Percentiles rank a stretch among this genome's conserved stretches.
phyloP scores from a whole-genome alignment of 2,113 vertebrate genomes.

The Corythaeola cristata region DNA sequence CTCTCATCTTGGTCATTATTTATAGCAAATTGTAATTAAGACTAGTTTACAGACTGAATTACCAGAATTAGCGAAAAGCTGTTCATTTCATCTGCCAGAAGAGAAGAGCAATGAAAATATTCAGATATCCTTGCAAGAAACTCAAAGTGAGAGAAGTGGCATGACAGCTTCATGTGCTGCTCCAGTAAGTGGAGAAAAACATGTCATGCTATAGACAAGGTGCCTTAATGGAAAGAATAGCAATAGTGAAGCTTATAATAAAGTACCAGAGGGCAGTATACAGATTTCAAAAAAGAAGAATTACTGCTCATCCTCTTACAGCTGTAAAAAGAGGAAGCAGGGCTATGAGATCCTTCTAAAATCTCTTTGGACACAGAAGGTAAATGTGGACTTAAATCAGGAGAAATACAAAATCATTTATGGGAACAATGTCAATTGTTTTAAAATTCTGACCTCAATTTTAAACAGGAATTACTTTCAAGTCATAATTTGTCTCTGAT shows the following conservation, averaged over 20 bases:
- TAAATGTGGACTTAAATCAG: background rate
- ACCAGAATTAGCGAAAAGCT: background rate
- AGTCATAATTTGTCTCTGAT: background rate
- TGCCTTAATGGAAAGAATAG: background rate
- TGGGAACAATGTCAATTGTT: background rate
- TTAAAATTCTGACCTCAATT: background rate
- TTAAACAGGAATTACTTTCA: background rate
- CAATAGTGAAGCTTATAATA: background rate
- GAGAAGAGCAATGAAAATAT: background rate
- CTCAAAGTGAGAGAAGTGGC: background rate
- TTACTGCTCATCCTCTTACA: background rate
- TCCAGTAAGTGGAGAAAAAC: background rate
- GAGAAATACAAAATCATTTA: background rate
- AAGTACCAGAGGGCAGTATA: background rate
- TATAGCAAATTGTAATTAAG: slow-evolving; percentile 8
- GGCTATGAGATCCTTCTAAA: background rate
- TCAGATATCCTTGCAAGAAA: background rate
- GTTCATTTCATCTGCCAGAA: background rate
- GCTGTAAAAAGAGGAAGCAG: background rate
- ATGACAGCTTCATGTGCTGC: background rate
- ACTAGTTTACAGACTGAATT: background rate
- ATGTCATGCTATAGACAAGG: background rate
- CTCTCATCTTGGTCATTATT: background rate
- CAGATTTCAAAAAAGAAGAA: background rate
- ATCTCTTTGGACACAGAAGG: background rate